Base-by-base conservation (phyloP, 2,888 invertebrate genomes). In the Idaea aversata region DNA sequence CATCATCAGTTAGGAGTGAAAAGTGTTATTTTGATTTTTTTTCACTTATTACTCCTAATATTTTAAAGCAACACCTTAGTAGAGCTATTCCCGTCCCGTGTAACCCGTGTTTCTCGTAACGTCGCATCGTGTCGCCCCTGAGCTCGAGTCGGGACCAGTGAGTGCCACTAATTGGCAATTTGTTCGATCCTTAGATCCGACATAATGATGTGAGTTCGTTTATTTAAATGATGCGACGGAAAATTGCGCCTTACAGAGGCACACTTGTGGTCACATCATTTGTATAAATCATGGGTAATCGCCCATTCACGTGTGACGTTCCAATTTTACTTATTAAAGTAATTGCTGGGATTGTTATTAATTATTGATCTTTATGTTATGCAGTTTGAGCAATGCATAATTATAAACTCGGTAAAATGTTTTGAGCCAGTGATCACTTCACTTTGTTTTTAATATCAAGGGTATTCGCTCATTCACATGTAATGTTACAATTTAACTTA, bases 181-280 rank as follows among this genome's bases (percentile, higher is more conserved):
- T 92, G 91, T 91, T 90, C 90, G 90, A 92, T 90, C 91, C 90
- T 90, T 88, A 92, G 89, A 91, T 90, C 91, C 87, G 85, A 88
- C 90, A 88, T 91, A 91, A 92, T 91, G 91, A 91, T 88, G 90
- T 82, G 87, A 90, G 88, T 90, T 92, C 91, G 90, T 91, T 92
- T 91, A 91, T 92, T 91, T 87, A 91, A 92, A 91, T 92, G 92
- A 92, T 91, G 91, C 87, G 86, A 87, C 90, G 86, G 87, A 91
- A 91, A 90, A 80, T 87, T 84, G 80, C 80, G 76, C 77, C 77
- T 82, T 71, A 79, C 83, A 81, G 80, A 81, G 57, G 35, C 61
- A 80, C 75, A 80, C 70, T 67, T 67, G 67, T 65, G 69, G 70
- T 74, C 67, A 69, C 71, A 75, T 77, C 72, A 72, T 79, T 79